Conservation (phyloP, 2,888 invertebrate genomes). For the Tipula unca region DNA sequence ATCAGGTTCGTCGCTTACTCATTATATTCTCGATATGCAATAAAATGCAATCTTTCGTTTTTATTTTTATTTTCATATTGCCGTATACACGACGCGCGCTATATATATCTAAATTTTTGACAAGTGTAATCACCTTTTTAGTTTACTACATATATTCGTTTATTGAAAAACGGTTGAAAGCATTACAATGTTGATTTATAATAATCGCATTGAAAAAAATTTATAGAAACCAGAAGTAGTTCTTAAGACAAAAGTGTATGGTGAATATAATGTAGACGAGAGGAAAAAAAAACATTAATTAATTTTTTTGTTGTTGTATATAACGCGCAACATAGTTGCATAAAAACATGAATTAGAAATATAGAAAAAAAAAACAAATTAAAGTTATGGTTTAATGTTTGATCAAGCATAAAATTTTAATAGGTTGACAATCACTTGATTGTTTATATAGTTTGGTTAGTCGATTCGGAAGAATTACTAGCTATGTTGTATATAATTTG, state of each 20-base stretch:
- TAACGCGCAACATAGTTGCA: neutral
- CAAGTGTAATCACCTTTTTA: neutral
- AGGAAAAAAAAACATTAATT: neutral
- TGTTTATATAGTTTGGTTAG: neutral
- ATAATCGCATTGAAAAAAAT: neutral
- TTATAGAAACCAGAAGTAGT: neutral
- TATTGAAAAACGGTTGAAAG: neutral
- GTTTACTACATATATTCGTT: neutral
- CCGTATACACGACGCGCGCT: neutral
- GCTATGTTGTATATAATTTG: neutral
- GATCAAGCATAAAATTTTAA: neutral
- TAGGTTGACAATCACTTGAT: neutral
- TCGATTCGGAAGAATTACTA: neutral
- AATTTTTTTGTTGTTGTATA: neutral
- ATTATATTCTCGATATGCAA: neutral
- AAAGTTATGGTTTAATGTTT: neutral
- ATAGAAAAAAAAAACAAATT: neutral
- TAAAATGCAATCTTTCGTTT: neutral
- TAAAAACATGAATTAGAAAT: neutral
- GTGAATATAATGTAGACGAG: neutral
- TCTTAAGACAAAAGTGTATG: neutral
- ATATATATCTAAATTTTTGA: neutral
- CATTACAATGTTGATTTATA: neutral
- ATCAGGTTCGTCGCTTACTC: neutral
- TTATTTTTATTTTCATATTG: neutral